These are phyloP conservation scores for Brienomyrus brachyistius DNA, from an alignment of 2,113 vertebrate species.

Conservation along the genomic window DNA sequence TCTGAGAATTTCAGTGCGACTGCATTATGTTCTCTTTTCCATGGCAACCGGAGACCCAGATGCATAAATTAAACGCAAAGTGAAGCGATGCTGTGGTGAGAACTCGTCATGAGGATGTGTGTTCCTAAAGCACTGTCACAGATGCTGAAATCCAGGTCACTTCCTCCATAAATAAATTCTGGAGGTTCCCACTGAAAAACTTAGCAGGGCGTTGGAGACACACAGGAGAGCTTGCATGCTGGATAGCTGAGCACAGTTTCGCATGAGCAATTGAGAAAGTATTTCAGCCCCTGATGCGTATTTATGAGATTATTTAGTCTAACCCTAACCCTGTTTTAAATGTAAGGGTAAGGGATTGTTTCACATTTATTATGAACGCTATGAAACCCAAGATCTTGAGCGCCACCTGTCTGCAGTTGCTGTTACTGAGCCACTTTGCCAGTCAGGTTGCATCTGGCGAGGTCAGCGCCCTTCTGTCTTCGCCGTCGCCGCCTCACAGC, in stretches of 20 bases:
- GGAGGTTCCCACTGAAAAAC: not conserved
- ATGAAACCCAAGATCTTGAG: not conserved
- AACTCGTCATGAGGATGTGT: not conserved
- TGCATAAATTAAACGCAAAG: constrained; percentile 13
- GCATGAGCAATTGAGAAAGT: not conserved
- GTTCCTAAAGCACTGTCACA: not conserved
- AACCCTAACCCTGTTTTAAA: not conserved
- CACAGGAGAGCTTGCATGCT: not conserved
- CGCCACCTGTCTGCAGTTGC: not conserved
- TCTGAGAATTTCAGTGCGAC: constrained; percentile 3
- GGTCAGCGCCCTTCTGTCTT: not conserved
- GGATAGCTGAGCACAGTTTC: not conserved
- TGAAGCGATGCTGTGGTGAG: not conserved
- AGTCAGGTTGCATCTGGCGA: not conserved
- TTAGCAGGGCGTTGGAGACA: not conserved
- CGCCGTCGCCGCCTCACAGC: not conserved
- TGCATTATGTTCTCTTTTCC: constrained; percentile 5
- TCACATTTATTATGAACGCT: not conserved
- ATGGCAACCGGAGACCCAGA: constrained; percentile 9
- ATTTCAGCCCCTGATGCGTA: not conserved
- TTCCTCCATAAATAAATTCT: not conserved
- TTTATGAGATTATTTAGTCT: not conserved
- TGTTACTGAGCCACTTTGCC: not conserved
- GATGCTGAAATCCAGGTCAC: not conserved
- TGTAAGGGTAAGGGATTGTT: not conserved